Conservation (phyloP, 2,888 invertebrate genomes). For the Xestia sexstrigata region DNA sequence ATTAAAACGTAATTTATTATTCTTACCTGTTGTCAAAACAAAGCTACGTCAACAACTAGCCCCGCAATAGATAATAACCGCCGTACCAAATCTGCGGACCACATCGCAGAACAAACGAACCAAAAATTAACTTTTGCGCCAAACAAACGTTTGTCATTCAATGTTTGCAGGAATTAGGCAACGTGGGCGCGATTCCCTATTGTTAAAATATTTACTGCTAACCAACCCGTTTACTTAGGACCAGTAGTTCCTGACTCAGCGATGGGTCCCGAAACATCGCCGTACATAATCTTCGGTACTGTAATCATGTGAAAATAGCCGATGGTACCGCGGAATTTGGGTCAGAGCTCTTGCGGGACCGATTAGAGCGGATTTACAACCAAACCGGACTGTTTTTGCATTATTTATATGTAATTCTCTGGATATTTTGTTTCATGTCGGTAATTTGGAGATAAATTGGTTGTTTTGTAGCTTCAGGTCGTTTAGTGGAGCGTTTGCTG, state of each 20-base stretch:
- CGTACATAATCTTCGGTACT: conserved; percentile 62
- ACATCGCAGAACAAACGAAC: conserved; percentile 41
- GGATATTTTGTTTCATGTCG: conserved; percentile 48
- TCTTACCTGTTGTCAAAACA: conserved; percentile 42
- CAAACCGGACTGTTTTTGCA: conserved; percentile 68
- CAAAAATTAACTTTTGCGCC: conserved; percentile 61
- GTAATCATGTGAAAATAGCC: conserved; percentile 70
- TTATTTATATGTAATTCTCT: conserved; percentile 67
- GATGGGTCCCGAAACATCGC: conserved; percentile 67
- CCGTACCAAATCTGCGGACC: conserved; percentile 29
- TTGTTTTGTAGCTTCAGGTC: conserved; percentile 22
- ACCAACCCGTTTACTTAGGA: conserved; percentile 80
- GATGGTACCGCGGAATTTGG: conserved; percentile 66
- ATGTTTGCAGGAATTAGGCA: conserved; percentile 56
- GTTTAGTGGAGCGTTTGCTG: conserved; percentile 1
- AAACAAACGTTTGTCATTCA: conserved; percentile 64
- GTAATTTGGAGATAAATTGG: conserved; percentile 48
- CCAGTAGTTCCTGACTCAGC: conserved; percentile 80
- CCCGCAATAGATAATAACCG: conserved; percentile 26
- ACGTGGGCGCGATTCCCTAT: conserved; percentile 64
- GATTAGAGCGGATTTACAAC: conserved; percentile 71
- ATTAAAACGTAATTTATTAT: conserved; percentile 44
- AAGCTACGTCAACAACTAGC: conserved; percentile 24
- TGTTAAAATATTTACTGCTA: conserved; percentile 81
- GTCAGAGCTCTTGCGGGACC: conserved; percentile 69